These are phyloP conservation scores for Chloromyia formosa DNA, from an alignment of 2,888 invertebrate species.

Conservation along the genomic window DNA sequence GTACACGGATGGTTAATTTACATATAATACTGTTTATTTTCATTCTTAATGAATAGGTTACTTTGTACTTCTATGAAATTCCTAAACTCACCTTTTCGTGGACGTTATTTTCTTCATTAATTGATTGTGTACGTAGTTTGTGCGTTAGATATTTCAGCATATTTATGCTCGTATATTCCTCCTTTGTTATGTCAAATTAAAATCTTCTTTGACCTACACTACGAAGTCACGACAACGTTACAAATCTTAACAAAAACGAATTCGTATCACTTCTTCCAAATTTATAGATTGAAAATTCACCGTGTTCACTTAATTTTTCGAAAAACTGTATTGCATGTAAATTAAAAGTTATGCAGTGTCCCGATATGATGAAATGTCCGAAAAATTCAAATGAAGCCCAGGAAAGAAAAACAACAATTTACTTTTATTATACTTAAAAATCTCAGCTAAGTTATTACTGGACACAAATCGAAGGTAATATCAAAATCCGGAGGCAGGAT, in stretches of 20 bases:
- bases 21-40: no score
- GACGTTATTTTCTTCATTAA: slow-evolving; percentile 54
- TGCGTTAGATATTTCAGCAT: slow-evolving; percentile 56
- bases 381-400: no score
- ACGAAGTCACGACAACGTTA: background rate
- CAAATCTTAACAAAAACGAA: background rate
- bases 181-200: background rate
- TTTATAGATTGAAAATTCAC: background rate
- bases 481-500: no score
- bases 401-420: no score
- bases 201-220: background rate
- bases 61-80: no score
- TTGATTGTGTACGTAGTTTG: slow-evolving; percentile 56
- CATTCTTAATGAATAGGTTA: no score
- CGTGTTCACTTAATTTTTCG: slow-evolving; percentile 28
- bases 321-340: background rate
- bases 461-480: no score
- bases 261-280: background rate
- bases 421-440: no score
- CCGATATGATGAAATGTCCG: no score
- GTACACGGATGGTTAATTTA: no score
- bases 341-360: background rate
- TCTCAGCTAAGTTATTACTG: no score
- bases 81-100: slow-evolving; percentile 51
- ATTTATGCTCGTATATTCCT: slow-evolving; percentile 47